Conservation (phyloP, 2,888 invertebrate species). For the Baccha elongata region DNA sequence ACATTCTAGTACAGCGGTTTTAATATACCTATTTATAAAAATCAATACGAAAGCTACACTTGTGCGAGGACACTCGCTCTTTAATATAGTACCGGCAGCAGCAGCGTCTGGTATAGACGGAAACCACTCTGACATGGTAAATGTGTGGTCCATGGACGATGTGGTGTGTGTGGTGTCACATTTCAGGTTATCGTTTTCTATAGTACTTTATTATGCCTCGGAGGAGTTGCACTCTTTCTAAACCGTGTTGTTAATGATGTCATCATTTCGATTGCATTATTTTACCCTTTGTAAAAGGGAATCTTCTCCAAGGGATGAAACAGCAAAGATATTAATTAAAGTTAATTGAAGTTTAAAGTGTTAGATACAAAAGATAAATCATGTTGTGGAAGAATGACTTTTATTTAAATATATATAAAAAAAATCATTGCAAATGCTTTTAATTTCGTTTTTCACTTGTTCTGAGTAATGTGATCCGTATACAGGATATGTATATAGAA, state of each 20-base stretch:
- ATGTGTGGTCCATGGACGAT: conserved; percentile 21
- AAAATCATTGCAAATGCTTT: no score
- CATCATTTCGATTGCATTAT: conserved; percentile 3
- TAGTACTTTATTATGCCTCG: neutral
- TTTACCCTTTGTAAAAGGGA: neutral
- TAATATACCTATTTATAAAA: conserved; percentile 16
- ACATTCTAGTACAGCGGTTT: neutral
- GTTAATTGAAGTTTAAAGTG: conserved; percentile 26
- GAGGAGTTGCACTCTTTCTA: neutral
- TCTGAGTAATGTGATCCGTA: no score
- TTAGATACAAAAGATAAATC: neutral
- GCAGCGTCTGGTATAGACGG: conserved; percentile 22
- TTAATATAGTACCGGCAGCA: conserved; percentile 5
- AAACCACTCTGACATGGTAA: conserved; percentile 15
- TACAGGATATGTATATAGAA: no score
- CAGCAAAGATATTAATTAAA: conserved; percentile 7
- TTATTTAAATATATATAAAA: no score
- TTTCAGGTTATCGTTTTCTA: conserved; percentile 2
- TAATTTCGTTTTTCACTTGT: no score
- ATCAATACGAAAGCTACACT: conserved; percentile 15
- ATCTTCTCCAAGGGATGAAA: neutral
- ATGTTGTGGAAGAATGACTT: neutral
- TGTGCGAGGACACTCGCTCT: neutral
- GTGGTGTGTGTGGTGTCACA: neutral
- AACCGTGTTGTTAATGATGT: conserved; percentile 10